Base-by-base conservation (phyloP, 2,113 vertebrate species). In the Philantomba maxwellii region DNA sequence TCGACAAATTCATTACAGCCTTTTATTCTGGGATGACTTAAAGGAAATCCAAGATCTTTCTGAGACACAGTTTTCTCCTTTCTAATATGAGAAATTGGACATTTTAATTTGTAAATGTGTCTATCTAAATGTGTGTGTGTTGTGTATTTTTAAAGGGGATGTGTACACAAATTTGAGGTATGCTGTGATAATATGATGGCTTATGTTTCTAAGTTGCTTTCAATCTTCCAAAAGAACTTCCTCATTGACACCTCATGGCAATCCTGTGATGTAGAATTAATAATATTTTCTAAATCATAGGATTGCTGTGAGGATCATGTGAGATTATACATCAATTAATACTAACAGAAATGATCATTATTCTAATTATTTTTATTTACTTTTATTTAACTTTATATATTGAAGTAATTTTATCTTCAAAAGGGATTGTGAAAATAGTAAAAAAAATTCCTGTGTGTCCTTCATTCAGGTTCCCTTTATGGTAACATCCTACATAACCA, bases 221-320 rank as follows among this genome's bases (percentile, higher is more conserved):
- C 23, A 90, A 15, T 75, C 21, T 94, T 90, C 55, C 28, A 77
- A 26, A 90, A 90, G 55, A 84, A 77, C 23, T n/a, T 90, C 10
- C 86, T 90, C 66, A 94, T 28, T 90, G 87, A 89, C 28, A 77
- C 80, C 64, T 90, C 28, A 90, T 84, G 80, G 36, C 81, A 85
- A 85, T 64, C 87, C 47, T 85, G 36, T 90, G 93, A 78, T 62
- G 30, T 64, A 91, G 66, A 85, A 95, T 94, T 77, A 39, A 85
- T 58, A 60, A 39, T 39, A 70, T 66, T 94, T 89, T 88, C 86
- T 89, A 89, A 94, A 70, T 94, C 85, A 94, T 58, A 89, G 51
- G 93, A 94, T 90, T 90, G 66, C n/a, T 55, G n/a, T 94, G 87
- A 90, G 55, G 55, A 85, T 78, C 80, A 55, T 64, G 8, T 55